Conservation (phyloP, 2,113 vertebrate species). For the Megaptera novaeangliae region DNA sequence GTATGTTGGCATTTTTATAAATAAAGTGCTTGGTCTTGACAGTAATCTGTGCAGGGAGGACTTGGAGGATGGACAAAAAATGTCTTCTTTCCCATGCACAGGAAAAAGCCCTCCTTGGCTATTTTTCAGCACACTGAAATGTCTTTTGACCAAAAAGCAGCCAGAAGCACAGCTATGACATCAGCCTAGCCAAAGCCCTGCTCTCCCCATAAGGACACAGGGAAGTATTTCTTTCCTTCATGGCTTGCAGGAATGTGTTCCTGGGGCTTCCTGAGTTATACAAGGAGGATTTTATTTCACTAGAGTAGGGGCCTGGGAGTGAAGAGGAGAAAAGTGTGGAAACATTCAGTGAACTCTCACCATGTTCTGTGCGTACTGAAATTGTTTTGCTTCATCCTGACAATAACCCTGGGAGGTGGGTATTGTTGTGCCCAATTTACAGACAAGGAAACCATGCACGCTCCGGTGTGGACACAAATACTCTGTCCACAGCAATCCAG, state of each 20-base stretch:
- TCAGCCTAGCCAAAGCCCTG: not conserved
- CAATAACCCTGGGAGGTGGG: not conserved
- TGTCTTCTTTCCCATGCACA: constrained; percentile 58
- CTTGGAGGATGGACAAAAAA: constrained; percentile 68
- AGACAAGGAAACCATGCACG: not conserved
- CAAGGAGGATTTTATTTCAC: constrained; percentile 70
- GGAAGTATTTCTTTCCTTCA: constrained; percentile 61
- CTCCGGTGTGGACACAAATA: not conserved
- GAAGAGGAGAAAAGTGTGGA: not conserved
- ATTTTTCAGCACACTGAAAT: constrained; percentile 49
- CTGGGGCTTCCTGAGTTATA: constrained; percentile 60
- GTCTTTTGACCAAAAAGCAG: constrained; percentile 59
- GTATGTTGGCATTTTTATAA: constrained; percentile 68
- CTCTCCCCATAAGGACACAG: constrained; percentile 24
- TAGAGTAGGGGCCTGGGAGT: not conserved
- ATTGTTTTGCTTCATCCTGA: not conserved
- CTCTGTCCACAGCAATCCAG: not conserved
- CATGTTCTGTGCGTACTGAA: not conserved
- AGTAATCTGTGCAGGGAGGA: constrained; percentile 67
- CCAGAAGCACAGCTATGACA: constrained; percentile 56
- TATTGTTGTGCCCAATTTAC: not conserved
- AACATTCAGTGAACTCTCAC: not conserved
- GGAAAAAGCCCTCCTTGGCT: constrained; percentile 47
- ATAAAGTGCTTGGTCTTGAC: constrained; percentile 65
- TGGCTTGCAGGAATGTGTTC: constrained; percentile 64